Percentiles rank a stretch among this genome's conserved stretches.
Evolutionary conservation across 1,140 invertebrate genomes (phyloP).

Genomic region (Heliconius congener): DNA sequence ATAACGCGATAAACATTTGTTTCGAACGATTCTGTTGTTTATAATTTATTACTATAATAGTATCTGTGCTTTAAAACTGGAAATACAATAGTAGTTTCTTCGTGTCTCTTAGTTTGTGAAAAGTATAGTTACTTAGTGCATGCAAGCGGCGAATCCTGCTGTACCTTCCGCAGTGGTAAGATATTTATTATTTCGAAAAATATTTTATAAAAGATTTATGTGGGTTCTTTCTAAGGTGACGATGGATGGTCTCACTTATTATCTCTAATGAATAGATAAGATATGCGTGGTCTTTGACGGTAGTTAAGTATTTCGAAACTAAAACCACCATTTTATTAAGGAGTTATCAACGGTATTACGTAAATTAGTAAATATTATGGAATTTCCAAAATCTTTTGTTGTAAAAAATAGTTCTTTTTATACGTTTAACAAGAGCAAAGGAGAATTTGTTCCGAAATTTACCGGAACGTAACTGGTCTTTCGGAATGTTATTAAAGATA

Average conservation of each 20-base stretch:
- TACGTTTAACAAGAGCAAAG: too few relatives aligned
- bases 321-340: not conserved
- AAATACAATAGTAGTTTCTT: constrained; percentile 39
- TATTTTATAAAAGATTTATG: constrained; percentile 15
- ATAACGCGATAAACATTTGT: constrained; percentile 21
- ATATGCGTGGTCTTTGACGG: constrained; percentile 22
- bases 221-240: constrained; percentile 14
- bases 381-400: not conserved
- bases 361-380: not conserved
- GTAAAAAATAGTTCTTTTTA: not conserved
- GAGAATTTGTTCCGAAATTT: not conserved
- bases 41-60: constrained; percentile 34
- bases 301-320: not conserved
- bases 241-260: constrained; percentile 24
- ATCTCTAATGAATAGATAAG: constrained; percentile 37
- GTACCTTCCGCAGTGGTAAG: constrained; percentile 71
- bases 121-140: constrained; percentile 63
- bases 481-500: not conserved
- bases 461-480: constrained; percentile 7
- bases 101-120: constrained; percentile 67
- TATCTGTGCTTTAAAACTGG: constrained; percentile 43
- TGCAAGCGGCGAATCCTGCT: constrained; percentile 63
- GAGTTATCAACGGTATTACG: not conserved
- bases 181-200: constrained; percentile 44
- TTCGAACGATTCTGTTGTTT: constrained; percentile 4